Conservation (phyloP, 2,797 vertebrate species). For the Sebastes kiyomatsui region DNA sequence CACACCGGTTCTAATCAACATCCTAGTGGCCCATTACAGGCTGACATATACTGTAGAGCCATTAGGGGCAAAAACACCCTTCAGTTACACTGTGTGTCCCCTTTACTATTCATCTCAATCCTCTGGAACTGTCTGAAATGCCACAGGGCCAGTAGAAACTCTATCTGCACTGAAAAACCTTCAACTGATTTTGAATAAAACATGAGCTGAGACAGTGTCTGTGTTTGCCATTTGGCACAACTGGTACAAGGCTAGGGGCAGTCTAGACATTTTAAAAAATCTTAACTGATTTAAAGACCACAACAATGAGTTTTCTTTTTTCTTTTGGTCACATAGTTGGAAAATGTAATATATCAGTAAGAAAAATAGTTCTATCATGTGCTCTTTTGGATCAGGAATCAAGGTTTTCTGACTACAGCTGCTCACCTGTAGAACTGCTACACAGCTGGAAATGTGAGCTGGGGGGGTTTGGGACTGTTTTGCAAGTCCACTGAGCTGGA, state of each 20-base stretch:
- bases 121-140: constrained; percentile 11
- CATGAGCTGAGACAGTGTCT: constrained; percentile 5
- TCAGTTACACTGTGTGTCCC: not conserved
- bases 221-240: not conserved
- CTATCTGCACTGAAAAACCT: constrained; percentile 3
- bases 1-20: constrained; percentile 11
- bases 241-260: not conserved
- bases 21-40: not conserved
- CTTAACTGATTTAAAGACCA: not conserved
- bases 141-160: not conserved
- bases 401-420: not conserved
- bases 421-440: not conserved
- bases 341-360: not conserved
- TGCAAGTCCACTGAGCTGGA: not conserved
- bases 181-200: constrained; percentile 44
- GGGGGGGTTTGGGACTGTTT: not conserved
- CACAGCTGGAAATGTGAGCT: constrained; percentile 32
- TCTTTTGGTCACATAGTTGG: not conserved
- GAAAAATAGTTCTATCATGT: not conserved
- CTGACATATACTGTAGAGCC: not conserved
- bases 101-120: constrained; percentile 32
- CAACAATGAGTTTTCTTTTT: not conserved
- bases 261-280: not conserved
- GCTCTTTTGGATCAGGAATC: not conserved
- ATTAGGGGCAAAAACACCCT: not conserved